Base-by-base conservation (phyloP, 2,888 invertebrate species). In the Harpalus rufipes region DNA sequence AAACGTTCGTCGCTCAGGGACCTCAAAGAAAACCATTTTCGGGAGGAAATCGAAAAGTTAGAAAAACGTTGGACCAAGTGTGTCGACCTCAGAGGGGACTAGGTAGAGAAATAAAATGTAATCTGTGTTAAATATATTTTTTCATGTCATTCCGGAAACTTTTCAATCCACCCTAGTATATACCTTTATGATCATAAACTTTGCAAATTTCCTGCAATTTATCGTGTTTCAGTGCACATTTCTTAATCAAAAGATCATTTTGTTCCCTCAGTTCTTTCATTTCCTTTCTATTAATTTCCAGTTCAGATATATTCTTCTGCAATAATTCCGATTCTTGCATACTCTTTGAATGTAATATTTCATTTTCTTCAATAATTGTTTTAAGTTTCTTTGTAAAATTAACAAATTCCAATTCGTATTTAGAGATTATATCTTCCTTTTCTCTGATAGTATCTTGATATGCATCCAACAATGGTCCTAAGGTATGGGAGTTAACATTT, bases 361-460 rank as follows among this genome's bases (percentile, higher is more conserved):
- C 95, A 89, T 97, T 97, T 88, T 96, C 96, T 12, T 91, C 91
- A 0, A 96, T 91, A 0, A 96, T 92, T 87, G 94, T 93, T 89
- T 95, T 96, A 0, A 95, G 92, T 88, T 94, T 94, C n/a, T 93
- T 94, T 51, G 95, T 94, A 81, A 96, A 95, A 16, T 92, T 91
- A 86, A 95, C 94, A 86, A 96, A 93, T 89, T 96, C 95, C 58
- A 92, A 92, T 87, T 95, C 95, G 86, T 96, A 96, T 87, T 94
- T 94, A 16, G 92, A 89, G 74, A 97, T 94, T 0, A 96, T 92
- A 59, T 93, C 93, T 85, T 95, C 95, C 89, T 96, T 96, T 87
- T 97, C 96, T 87, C 92, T 92, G 0, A 96, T 90, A 86, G 95
- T 95, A 88, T 96, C 96, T 90, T 96, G 95, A 88, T 96, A 97